Conservation (phyloP, 2,888 invertebrate genomes). For the Malthinus flaveolus region DNA sequence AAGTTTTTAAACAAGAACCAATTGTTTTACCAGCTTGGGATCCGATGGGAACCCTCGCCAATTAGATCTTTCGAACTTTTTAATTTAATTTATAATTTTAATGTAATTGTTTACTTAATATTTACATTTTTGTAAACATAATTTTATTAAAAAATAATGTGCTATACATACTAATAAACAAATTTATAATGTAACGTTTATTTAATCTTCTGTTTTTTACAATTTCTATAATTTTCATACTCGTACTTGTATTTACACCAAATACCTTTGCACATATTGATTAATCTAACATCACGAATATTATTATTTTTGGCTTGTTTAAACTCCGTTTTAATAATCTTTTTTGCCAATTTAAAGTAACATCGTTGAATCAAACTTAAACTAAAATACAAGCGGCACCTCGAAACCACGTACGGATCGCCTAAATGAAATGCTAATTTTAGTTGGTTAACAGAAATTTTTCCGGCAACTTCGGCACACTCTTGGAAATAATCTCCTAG, state of each 20-base stretch:
- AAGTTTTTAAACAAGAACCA: conserved; percentile 76
- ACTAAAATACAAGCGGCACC: conserved; percentile 85
- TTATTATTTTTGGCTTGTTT: conserved; percentile 48
- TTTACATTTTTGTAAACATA: conserved; percentile 7
- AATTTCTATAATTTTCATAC: conserved; percentile 40
- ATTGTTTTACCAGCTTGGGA: conserved; percentile 89
- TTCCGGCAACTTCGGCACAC: conserved; percentile 86
- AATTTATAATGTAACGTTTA: neutral
- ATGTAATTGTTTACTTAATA: conserved; percentile 5
- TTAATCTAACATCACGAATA: conserved; percentile 64
- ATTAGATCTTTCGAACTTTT: neutral
- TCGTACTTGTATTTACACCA: conserved; percentile 80
- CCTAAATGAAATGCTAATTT: conserved; percentile 77
- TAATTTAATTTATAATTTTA: neutral
- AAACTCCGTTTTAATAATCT: conserved; percentile 64
- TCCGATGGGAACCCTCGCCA: conserved; percentile 83
- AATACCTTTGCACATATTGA: conserved; percentile 84
- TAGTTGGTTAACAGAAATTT: conserved; percentile 84
- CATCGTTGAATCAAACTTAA: conserved; percentile 87
- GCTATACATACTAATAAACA: neutral
- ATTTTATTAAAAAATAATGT: neutral
- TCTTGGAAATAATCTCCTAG: conserved; percentile 83
- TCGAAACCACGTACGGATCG: conserved; percentile 77
- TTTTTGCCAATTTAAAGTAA: conserved; percentile 63
- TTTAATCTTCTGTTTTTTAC: neutral